Conservation (phyloP, 1,140 invertebrate species). For the Scaptomyza pallida region DNA sequence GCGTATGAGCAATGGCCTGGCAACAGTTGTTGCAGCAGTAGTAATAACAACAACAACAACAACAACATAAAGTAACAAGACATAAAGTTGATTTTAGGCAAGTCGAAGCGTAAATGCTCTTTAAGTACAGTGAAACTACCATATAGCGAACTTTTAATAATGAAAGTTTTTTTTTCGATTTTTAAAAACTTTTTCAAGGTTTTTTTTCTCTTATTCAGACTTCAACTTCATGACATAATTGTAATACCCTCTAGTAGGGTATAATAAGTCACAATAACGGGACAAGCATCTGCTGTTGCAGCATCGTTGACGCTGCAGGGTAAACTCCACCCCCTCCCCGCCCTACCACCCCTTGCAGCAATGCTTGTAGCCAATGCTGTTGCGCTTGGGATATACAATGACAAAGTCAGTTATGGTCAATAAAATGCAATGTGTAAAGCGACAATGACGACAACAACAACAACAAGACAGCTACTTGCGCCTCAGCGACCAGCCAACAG, state of each 20-base stretch:
- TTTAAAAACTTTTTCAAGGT: no score
- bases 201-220: no score
- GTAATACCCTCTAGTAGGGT: neutral
- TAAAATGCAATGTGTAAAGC: conserved; percentile 77
- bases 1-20: conserved; percentile 65
- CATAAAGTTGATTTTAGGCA: neutral
- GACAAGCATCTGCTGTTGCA: conserved; percentile 35
- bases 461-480: conserved; percentile 8
- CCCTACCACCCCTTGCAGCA: neutral
- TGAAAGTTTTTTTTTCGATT: no score
- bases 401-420: conserved; percentile 82
- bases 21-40: conserved; percentile 20
- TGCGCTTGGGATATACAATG: conserved; percentile 49
- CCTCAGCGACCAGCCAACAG: conserved; percentile 42
- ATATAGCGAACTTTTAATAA: no score
- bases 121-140: no score
- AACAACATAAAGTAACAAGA: conserved; percentile 21
- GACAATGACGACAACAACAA: conserved; percentile 55
- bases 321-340: neutral
- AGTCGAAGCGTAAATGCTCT: neutral
- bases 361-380: neutral
- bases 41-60: conserved; percentile 27
- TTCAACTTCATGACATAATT: neutral
- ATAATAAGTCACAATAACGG: conserved; percentile 24
- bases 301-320: conserved; percentile 23